phyloP scores from a whole-genome alignment of 1,140 invertebrate genomes.

The Megalopta genalis region DNA sequence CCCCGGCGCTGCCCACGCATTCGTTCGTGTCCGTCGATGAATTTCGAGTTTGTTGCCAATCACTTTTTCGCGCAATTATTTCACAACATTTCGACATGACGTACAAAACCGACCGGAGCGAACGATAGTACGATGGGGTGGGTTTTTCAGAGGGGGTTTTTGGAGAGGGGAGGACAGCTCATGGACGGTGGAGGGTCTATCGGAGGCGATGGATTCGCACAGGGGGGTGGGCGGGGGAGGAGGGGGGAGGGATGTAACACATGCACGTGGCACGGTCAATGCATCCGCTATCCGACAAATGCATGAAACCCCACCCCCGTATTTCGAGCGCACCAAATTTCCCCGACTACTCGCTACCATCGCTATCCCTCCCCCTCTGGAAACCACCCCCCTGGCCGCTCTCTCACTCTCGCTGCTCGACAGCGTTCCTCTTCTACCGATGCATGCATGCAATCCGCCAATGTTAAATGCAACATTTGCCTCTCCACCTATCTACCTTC shows the following conservation, averaged over 20 bases:
- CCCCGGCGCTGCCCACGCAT: slow-evolving; percentile 46
- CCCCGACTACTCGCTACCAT: slow-evolving; percentile 25
- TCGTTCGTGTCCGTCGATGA: slow-evolving; percentile 66
- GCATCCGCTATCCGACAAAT: slow-evolving; percentile 75
- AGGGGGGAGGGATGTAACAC: slow-evolving; percentile 72
- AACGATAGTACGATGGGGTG: slow-evolving; percentile 13
- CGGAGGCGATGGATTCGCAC: slow-evolving; percentile 51
- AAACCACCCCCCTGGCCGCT: not conserved
- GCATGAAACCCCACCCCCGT: slow-evolving; percentile 61
- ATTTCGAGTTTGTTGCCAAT: slow-evolving; percentile 76
- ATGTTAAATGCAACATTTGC: slow-evolving; percentile 77
- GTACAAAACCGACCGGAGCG: slow-evolving; percentile 66
- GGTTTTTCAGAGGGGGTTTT: not conserved
- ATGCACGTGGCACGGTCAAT: slow-evolving; percentile 78
- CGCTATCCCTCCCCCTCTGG: too few species aligned
- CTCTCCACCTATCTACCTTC: slow-evolving; percentile 58
- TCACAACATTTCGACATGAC: slow-evolving; percentile 77
- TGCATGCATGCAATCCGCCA: slow-evolving; percentile 69
- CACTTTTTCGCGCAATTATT: slow-evolving; percentile 78
- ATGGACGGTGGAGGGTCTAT: slow-evolving; percentile 61
- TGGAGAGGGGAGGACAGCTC: slow-evolving; percentile 32
- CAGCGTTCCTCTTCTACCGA: slow-evolving; percentile 48
- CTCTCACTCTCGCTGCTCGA: too few species aligned
- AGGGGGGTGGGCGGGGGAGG: slow-evolving; percentile 15
- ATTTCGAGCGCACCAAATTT: slow-evolving; percentile 61